Percentiles rank a stretch among this genome's conserved stretches.
phyloP scores from a whole-genome alignment of 2,113 vertebrate species.

The Ciconia stormi region DNA sequence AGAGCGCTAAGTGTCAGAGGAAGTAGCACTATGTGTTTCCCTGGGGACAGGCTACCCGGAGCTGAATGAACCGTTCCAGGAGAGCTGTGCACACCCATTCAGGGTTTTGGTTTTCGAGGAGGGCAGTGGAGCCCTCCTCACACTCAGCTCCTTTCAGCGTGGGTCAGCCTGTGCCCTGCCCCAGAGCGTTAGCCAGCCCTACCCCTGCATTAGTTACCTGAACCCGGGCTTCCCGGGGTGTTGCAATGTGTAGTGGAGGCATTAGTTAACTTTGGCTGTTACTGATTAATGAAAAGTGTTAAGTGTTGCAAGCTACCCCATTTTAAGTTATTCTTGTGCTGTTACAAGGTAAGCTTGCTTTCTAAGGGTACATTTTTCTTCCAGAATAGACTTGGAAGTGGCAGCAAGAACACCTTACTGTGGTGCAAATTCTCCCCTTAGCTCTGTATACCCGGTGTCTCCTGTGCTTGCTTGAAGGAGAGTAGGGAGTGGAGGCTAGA shows the following conservation, averaged over 20 bases:
- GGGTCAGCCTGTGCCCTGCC: neutral
- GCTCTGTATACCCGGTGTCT: neutral
- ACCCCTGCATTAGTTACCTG: neutral
- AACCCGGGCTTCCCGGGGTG: neutral
- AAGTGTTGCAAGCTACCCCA: neutral
- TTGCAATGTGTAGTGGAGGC: neutral
- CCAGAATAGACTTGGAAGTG: neutral
- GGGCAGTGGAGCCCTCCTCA: rapidly evolving
- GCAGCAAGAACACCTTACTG: neutral
- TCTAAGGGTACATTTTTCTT: neutral
- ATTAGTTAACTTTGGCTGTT: neutral
- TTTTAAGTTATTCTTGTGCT: neutral
- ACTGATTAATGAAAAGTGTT: neutral
- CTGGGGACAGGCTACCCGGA: neutral
- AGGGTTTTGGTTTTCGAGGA: too few species aligned
- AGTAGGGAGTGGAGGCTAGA: neutral
- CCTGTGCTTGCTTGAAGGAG: neutral
- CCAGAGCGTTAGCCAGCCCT: neutral
- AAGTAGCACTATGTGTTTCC: neutral
- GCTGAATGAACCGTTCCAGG: rapidly evolving
- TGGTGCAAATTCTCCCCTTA: neutral
- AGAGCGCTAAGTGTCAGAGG: neutral
- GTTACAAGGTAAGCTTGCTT: neutral
- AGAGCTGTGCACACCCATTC: rapidly evolving
- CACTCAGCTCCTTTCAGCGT: rapidly evolving